These are phyloP conservation scores for Saxicola maurus DNA, from an alignment of 2,797 vertebrate species.

Conservation along the genomic window DNA sequence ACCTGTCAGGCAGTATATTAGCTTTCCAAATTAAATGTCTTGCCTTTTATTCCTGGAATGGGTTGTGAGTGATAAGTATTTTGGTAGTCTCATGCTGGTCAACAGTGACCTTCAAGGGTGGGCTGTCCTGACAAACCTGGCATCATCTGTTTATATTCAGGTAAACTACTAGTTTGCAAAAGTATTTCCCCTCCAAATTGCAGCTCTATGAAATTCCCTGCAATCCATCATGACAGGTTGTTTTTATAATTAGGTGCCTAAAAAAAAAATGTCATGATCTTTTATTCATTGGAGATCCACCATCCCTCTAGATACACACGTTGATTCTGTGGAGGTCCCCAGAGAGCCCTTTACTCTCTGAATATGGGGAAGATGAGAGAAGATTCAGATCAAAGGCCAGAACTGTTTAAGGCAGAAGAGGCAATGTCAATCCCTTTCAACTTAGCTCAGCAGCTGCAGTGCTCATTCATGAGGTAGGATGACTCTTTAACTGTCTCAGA, in stretches of 20 bases:
- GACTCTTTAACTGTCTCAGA: neutral
- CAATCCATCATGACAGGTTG: neutral
- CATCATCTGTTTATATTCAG: neutral
- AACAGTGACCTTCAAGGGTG: neutral
- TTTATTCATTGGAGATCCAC: neutral
- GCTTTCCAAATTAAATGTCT: neutral
- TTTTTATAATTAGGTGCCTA: neutral
- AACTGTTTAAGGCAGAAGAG: neutral
- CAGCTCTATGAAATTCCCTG: neutral
- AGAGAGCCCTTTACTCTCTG: neutral
- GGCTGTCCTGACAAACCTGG: neutral
- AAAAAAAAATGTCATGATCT: neutral
- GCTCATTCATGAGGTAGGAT: rapidly evolving
- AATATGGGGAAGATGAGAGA: neutral
- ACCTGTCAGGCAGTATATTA: neutral
- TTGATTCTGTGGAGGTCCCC: neutral
- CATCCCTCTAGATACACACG: neutral
- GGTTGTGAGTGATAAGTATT: neutral
- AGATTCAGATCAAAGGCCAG: neutral
- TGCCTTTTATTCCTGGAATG: neutral
- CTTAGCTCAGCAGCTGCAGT: neutral
- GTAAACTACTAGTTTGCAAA: neutral
- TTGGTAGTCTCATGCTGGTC: neutral
- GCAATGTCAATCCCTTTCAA: neutral
- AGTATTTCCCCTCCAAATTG: neutral